Base-by-base conservation (phyloP, 2,888 invertebrate species). In the Trachelus stipa region DNA sequence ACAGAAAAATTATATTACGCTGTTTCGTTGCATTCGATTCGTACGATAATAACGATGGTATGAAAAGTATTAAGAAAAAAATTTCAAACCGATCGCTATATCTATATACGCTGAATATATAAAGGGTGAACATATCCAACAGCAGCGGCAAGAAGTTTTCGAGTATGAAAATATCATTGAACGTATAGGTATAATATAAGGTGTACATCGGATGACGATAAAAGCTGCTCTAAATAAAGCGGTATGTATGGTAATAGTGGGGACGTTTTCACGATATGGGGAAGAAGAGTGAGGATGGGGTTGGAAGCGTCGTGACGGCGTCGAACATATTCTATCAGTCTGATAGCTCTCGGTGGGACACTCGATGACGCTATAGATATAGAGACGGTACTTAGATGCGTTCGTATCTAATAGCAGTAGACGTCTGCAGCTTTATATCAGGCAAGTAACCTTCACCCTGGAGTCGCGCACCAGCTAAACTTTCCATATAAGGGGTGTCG, bases 151-250 rank as follows among this genome's bases (percentile, higher is more conserved):
- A 23, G 56, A 56, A 56, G 23, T 9, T 56, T 56, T 2, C 9
- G 9, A 9, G 56, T 56, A 56, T 15, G 56, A 56, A 56, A 56
- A 56, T 56, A 23, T 15, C 56, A 15, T 56, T 15, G 23, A 56
- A 23, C 9, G 23, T 56, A 56, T 56, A 15, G 56, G 56, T n/a
- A 40, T 79, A 78, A 78, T 85, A 81, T 80, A 77, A 79, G 75
- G 80, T 79, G 80, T 83, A 82, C 37, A 30, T 85, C 80, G 79
- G 81, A 74, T 73, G 75, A 78, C 83, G 89, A 88, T 89, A 88
- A 87, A 88, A 87, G 87, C 86, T 81, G 81, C 85, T 85, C 86
- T 86, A 87, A 89, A 88, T 88, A 89, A 88, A 86, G 86, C 85
- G 82, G 81, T 85, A 83, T 86, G 80, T 86, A 89, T 88, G 87